A percentile compares a stretch with the other conserved stretches of the same genome.
Evolutionary conservation across 2,797 vertebrate genomes (phyloP).

Genomic region (Sebastes vulpes): DNA sequence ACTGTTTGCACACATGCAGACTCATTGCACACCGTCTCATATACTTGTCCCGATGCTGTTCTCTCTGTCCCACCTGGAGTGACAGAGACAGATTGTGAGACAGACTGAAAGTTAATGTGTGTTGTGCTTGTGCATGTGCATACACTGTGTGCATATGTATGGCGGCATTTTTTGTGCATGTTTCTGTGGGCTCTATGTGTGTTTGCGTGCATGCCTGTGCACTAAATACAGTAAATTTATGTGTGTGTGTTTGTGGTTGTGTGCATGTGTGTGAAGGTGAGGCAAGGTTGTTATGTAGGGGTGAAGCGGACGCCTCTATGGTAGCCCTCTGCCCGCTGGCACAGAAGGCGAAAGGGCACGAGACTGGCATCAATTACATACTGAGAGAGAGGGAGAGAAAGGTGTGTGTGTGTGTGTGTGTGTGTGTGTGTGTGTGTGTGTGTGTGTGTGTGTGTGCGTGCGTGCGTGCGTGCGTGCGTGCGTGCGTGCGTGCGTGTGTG

Average conservation of each 20-base stretch:
- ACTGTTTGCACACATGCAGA: not conserved
- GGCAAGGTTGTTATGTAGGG: slow-evolving; percentile 83
- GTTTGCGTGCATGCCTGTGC: not conserved
- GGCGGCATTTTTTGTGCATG: not conserved
- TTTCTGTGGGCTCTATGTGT: not conserved
- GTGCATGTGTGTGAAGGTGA: slow-evolving; percentile 80
- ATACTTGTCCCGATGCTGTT: not conserved
- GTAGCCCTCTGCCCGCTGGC: slow-evolving; percentile 78
- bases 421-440: slow-evolving; percentile 17
- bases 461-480: too few relatives aligned
- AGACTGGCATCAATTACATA: slow-evolving; percentile 84
- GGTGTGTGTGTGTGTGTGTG: slow-evolving; percentile 23
- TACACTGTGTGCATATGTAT: not conserved
- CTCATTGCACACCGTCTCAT: not conserved
- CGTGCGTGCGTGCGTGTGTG: too few relatives aligned
- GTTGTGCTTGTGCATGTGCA: not conserved
- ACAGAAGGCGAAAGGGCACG: slow-evolving; percentile 80
- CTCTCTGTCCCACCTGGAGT: slow-evolving; percentile 44
- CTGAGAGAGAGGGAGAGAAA: slow-evolving; percentile 26
- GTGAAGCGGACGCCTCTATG: slow-evolving; percentile 78
- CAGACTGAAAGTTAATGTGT: slow-evolving; percentile 56
- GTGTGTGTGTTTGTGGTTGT: slow-evolving; percentile 18
- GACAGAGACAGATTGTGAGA: slow-evolving; percentile 71
- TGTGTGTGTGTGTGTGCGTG: not conserved
- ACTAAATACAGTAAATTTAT: not conserved